Percentiles rank a stretch among this genome's conserved stretches.
phyloP scores from a whole-genome alignment of 2,888 invertebrate species.

The Philereme transversata region DNA sequence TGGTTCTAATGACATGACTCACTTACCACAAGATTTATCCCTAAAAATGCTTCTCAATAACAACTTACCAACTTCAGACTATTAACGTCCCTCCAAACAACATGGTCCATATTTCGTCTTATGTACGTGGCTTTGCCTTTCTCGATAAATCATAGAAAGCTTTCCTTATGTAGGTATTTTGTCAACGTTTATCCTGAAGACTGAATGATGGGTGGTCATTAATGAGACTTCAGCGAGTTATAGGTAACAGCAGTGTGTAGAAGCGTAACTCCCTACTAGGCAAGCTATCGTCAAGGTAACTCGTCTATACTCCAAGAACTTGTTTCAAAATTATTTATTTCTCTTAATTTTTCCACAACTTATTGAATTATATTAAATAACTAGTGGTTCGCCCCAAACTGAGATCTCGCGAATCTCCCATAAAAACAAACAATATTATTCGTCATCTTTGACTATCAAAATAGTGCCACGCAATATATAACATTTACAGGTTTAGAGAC shows the following conservation, averaged over 20 bases:
- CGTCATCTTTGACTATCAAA: too few relatives aligned
- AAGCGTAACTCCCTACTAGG: conserved; percentile 12
- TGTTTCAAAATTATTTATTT: too few relatives aligned
- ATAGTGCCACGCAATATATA: too few relatives aligned
- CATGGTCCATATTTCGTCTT: conserved; percentile 20
- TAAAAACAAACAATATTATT: too few relatives aligned
- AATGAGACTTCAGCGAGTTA: conserved; percentile 31
- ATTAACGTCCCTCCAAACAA: conserved; percentile 16
- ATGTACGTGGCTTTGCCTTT: conserved; percentile 11
- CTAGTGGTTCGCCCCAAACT: too few relatives aligned
- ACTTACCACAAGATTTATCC: conserved; percentile 12
- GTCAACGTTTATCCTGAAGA: conserved; percentile 71
- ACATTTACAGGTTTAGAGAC: too few relatives aligned
- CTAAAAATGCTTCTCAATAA: conserved; percentile 8
- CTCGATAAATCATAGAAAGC: conserved; percentile 67
- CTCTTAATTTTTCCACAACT: too few relatives aligned
- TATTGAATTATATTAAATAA: too few relatives aligned
- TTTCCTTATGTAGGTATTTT: conserved; percentile 63
- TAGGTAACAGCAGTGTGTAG: background rate
- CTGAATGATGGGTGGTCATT: conserved; percentile 72
- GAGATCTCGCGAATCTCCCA: too few relatives aligned
- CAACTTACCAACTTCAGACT: conserved; percentile 18
- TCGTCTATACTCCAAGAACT: too few relatives aligned
- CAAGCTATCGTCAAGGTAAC: too few relatives aligned
- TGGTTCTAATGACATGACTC: background rate